phyloP scores from a whole-genome alignment of 2,888 invertebrate species.

The Stegana nigrithorax region DNA sequence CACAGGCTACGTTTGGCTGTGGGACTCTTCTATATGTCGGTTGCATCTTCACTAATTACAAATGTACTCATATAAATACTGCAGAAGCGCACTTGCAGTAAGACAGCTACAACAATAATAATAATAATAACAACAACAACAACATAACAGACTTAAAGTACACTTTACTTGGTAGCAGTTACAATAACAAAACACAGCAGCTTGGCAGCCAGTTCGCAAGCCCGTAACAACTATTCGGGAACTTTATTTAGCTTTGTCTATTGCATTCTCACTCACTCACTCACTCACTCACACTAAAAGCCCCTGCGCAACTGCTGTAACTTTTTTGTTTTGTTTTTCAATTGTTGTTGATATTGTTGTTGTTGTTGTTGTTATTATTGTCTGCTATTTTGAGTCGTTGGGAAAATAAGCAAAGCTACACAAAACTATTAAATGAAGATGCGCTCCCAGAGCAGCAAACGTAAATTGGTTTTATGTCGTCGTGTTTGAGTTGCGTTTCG shows the following conservation, averaged over 20 bases:
- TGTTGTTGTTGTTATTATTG: background rate
- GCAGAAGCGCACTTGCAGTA: constrained; percentile 2
- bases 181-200: background rate
- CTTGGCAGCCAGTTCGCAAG: background rate
- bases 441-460: constrained; percentile 12
- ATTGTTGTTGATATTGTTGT: background rate
- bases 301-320: background rate
- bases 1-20: too few relatives aligned
- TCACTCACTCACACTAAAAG: too few relatives aligned
- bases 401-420: constrained; percentile 17
- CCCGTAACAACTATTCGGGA: background rate
- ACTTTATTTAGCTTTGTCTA: too few relatives aligned
- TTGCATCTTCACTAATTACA: constrained; percentile 20
- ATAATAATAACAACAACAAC: background rate
- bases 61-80: constrained; percentile 13
- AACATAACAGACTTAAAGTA: background rate
- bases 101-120: too few relatives aligned
- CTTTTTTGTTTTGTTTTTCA: background rate
- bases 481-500: too few relatives aligned
- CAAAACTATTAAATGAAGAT: constrained; percentile 24
- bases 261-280: too few relatives aligned
- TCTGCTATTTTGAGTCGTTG: constrained; percentile 18
- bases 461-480: constrained; percentile 5
- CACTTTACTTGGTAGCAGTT: constrained; percentile 1
- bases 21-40: too few relatives aligned